phyloP scores from a whole-genome alignment of 2,797 vertebrate species.

The Artibeus lituratus region DNA sequence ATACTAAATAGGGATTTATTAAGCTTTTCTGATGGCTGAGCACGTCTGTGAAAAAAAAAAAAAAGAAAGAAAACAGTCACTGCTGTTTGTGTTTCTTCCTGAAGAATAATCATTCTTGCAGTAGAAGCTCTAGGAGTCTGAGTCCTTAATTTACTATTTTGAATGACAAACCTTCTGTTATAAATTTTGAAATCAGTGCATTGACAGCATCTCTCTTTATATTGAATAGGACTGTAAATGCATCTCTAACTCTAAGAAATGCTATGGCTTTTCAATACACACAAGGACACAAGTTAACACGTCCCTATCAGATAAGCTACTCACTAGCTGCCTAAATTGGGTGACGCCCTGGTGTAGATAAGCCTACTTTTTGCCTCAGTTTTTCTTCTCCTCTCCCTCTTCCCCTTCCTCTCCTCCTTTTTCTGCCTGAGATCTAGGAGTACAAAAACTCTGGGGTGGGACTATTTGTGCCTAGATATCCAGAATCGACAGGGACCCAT shows the following conservation, averaged over 20 bases:
- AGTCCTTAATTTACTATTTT: constrained; percentile 45
- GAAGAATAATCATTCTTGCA: constrained; percentile 42
- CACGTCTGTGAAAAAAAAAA: constrained; percentile 65
- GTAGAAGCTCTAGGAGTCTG: constrained; percentile 9
- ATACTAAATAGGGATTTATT: constrained; percentile 81
- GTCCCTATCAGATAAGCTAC: neutral
- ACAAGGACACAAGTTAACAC: neutral
- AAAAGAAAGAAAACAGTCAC: neutral
- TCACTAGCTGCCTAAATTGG: neutral
- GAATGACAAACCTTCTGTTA: constrained; percentile 23
- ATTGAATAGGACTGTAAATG: neutral
- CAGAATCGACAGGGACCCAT: neutral
- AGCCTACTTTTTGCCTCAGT: neutral
- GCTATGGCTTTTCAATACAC: constrained; percentile 9
- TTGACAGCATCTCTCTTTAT: neutral
- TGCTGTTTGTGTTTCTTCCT: constrained; percentile 34
- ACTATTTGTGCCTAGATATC: neutral
- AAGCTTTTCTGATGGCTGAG: constrained; percentile 77
- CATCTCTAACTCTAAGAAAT: neutral
- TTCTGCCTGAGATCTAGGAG: neutral
- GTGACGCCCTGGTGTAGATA: neutral
- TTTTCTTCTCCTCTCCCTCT: neutral
- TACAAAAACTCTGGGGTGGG: neutral
- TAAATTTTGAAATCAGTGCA: constrained; percentile 9
- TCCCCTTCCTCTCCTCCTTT: no score